These are phyloP conservation scores for Rhinophrynus dorsalis DNA, from an alignment of 2,797 vertebrate species.

Conservation along the genomic window DNA sequence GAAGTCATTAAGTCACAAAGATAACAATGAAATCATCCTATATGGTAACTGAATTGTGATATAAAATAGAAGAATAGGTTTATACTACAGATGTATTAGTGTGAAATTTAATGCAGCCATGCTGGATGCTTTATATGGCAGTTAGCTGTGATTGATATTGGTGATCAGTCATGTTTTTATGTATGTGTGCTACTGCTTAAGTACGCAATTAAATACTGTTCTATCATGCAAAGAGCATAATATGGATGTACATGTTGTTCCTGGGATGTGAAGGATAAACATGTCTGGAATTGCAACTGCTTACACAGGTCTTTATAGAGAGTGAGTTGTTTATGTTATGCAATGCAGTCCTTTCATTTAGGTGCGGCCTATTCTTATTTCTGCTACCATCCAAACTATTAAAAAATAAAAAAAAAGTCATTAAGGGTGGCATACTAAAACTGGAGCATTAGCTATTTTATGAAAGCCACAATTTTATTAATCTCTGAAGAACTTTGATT, in stretches of 20 bases:
- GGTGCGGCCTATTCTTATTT: no score
- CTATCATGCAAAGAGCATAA: not conserved
- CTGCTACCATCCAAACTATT: no score
- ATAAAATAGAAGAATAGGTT: conserved; percentile 11
- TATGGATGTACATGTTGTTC: not conserved
- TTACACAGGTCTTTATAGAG: no score
- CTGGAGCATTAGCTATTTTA: no score
- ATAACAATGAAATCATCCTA: conserved; percentile 4
- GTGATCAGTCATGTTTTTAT: conserved; percentile 3
- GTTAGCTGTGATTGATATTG: not conserved
- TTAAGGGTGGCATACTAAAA: no score
- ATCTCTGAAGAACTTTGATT: no score
- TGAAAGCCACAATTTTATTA: no score
- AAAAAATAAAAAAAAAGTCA: no score
- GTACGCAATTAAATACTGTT: conserved; percentile 1
- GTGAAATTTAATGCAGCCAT: conserved; percentile 12
- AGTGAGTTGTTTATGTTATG: no score
- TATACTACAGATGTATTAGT: conserved; percentile 1
- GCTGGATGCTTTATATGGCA: conserved; percentile 1
- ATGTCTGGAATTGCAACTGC: no score
- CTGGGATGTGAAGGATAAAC: no score
- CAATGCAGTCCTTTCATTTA: no score
- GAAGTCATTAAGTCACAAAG: conserved; percentile 26
- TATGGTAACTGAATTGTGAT: not conserved
- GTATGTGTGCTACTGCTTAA: not conserved